Evolutionary conservation across 2,888 invertebrate species (phyloP).

Genomic region (Cacoxenus indagator): DNA sequence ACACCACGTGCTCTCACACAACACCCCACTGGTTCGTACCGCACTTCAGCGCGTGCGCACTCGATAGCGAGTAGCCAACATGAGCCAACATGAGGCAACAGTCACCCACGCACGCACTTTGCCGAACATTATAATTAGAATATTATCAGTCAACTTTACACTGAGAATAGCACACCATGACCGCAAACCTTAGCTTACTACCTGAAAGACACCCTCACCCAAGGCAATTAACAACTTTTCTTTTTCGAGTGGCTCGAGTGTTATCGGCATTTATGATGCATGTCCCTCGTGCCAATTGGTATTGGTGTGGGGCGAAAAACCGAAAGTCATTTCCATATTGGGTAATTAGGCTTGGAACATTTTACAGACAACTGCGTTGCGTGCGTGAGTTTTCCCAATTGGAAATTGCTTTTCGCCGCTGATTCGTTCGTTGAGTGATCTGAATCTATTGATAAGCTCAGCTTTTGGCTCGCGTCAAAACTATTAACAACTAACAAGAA

Average conservation of each 20-base stretch:
- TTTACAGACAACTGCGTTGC: slow-evolving; percentile 46
- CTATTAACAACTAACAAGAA: slow-evolving; percentile 43
- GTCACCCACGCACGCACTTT: not conserved
- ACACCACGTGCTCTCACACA: not conserved
- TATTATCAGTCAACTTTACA: not conserved
- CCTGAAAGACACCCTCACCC: not conserved
- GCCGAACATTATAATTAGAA: slow-evolving; percentile 1
- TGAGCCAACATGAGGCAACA: not conserved
- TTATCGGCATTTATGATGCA: slow-evolving; percentile 44
- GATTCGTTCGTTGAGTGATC: slow-evolving; percentile 37
- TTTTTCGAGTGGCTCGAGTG: not conserved
- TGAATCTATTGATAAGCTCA: slow-evolving; percentile 43
- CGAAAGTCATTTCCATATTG: slow-evolving; percentile 19
- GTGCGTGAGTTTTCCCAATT: slow-evolving; percentile 34
- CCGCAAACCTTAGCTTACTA: not conserved
- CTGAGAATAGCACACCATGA: not conserved
- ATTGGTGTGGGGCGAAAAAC: slow-evolving; percentile 27
- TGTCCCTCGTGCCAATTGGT: slow-evolving; percentile 14
- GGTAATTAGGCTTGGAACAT: slow-evolving; percentile 23
- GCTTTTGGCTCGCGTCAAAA: slow-evolving; percentile 45
- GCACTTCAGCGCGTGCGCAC: not conserved
- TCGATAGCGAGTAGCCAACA: not conserved
- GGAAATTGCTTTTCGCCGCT: slow-evolving; percentile 27
- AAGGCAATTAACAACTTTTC: not conserved
- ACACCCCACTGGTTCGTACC: not conserved